A percentile compares a stretch with the other conserved stretches of the same genome.
Evolutionary conservation across 2,797 vertebrate genomes (phyloP).

Genomic region (Gymnopithys bicolor): DNA sequence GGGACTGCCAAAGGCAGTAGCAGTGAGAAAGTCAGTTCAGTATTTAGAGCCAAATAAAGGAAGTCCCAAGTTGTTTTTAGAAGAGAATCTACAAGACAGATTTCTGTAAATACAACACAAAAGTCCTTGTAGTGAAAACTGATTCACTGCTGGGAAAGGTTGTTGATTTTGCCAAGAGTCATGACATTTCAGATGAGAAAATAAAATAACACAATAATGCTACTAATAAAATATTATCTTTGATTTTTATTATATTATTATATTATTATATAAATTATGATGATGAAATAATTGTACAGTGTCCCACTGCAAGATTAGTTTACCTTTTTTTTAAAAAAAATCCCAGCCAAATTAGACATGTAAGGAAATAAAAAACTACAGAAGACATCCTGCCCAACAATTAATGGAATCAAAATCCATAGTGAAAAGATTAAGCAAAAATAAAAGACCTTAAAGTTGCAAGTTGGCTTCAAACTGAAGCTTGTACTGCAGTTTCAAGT

Average conservation of each 20-base stretch:
- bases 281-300: neutral
- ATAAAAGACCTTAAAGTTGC: neutral
- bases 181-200: neutral
- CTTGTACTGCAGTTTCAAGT: slow-evolving; percentile 27
- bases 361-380: neutral
- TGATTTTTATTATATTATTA: neutral
- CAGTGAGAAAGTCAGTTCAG: neutral
- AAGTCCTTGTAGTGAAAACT: neutral
- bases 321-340: neutral
- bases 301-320: neutral
- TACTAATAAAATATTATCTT: neutral
- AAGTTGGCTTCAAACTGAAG: neutral
- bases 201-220: neutral
- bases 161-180: neutral
- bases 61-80: neutral
- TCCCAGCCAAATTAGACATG: neutral
- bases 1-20: neutral
- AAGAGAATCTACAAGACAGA: neutral
- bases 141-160: neutral
- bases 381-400: neutral
- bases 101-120: neutral
- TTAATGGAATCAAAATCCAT: neutral
- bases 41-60: neutral
- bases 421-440: neutral
- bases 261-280: too few species aligned